Evolutionary conservation across 2,113 vertebrate species (phyloP).

Genomic region (Atractosteus spatula): DNA sequence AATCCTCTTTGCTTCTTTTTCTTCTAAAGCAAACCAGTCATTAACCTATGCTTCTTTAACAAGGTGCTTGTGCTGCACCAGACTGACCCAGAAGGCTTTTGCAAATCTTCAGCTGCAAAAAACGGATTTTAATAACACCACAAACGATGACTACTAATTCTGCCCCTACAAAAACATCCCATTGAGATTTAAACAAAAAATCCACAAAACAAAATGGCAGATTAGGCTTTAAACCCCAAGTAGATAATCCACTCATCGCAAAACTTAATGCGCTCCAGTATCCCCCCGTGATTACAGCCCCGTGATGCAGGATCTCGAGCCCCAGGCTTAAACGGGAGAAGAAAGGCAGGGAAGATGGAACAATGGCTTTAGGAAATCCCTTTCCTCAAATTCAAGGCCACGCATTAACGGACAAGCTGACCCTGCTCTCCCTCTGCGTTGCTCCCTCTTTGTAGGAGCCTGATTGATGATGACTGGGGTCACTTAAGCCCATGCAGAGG

Average conservation of each 20-base stretch:
- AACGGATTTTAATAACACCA: slow-evolving; percentile 17
- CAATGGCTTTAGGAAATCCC: slow-evolving; percentile 40
- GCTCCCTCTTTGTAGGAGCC: slow-evolving; percentile 54
- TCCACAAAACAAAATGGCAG: slow-evolving; percentile 59
- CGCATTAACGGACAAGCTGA: slow-evolving; percentile 55
- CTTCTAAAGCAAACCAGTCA: too few relatives aligned
- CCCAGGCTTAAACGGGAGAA: slow-evolving; percentile 46
- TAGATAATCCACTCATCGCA: slow-evolving; percentile 70
- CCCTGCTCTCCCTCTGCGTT: slow-evolving; percentile 47
- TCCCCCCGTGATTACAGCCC: slow-evolving; percentile 55
- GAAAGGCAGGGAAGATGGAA: slow-evolving; percentile 36
- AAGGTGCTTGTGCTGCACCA: too few relatives aligned
- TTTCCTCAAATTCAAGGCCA: slow-evolving; percentile 24
- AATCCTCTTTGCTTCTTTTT: too few relatives aligned
- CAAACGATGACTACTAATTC: not conserved
- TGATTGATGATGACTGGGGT: slow-evolving; percentile 68
- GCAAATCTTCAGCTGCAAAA: too few relatives aligned
- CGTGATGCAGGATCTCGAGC: slow-evolving; percentile 31
- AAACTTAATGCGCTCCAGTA: slow-evolving; percentile 57
- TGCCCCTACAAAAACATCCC: slow-evolving; percentile 35
- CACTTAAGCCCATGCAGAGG: slow-evolving; percentile 54
- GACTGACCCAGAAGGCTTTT: too few relatives aligned
- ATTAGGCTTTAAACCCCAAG: slow-evolving; percentile 59
- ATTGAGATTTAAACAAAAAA: slow-evolving; percentile 48
- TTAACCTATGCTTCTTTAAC: too few relatives aligned